phyloP scores from a whole-genome alignment of 2,888 invertebrate species.

The Dorcus parallelipipedus region DNA sequence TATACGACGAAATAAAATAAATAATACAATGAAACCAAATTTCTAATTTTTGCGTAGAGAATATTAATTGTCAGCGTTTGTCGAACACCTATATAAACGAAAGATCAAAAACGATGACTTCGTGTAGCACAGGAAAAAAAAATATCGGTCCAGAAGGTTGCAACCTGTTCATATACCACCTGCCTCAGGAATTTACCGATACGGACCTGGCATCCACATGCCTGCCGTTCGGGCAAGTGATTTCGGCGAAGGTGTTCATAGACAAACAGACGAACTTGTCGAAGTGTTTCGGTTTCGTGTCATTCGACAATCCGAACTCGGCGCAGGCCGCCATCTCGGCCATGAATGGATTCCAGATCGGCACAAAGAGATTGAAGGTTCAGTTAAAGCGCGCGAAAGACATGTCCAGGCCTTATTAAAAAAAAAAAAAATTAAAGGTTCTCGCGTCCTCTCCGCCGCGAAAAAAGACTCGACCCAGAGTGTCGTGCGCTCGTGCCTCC shows the following conservation, averaged over 20 bases:
- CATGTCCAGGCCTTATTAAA: constrained; percentile 87
- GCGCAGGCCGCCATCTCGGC: constrained; percentile 94
- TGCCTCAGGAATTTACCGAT: constrained; percentile 98
- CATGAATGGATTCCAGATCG: constrained; percentile 98
- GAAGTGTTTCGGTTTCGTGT: constrained; percentile 99
- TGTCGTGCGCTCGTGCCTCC: constrained; percentile 29
- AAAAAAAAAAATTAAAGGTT: no score
- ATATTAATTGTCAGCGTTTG: no score
- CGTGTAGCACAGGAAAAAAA: no score
- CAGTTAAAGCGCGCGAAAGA: constrained; percentile 95
- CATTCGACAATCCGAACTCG: constrained; percentile 90
- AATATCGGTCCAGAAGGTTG: constrained; percentile 99
- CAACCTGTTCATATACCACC: constrained; percentile 98
- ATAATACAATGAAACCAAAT: no score
- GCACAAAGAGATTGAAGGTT: constrained; percentile 96
- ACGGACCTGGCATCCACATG: constrained; percentile 95
- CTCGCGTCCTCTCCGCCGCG: constrained; percentile 19
- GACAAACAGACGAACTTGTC: constrained; percentile 99
- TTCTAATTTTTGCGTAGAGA: no score
- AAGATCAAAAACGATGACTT: no score
- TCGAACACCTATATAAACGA: no score
- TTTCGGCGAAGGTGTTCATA: constrained; percentile 99
- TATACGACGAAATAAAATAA: no score
- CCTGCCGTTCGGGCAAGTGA: constrained; percentile 94
- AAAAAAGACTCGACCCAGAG: constrained; percentile 9